Conservation (phyloP, 2,113 vertebrate genomes). For the Rhizomys pruinosus region DNA sequence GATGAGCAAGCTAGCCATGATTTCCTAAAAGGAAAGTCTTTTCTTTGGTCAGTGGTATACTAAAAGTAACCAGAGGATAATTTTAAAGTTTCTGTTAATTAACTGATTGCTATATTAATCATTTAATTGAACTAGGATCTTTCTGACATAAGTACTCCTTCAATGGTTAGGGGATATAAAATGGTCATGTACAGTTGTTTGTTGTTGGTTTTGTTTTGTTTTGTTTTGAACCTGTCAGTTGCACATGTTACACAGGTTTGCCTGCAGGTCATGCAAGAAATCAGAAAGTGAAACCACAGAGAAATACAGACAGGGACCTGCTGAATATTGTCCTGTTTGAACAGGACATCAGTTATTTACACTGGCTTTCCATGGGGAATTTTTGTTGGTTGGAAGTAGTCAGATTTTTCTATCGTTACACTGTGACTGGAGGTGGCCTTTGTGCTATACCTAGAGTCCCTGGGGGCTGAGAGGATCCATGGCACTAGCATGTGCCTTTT, state of each 20-base stretch:
- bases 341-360: no score
- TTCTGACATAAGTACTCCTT: background rate
- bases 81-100: background rate
- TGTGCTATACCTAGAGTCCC: background rate
- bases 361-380: background rate
- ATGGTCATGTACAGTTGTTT: background rate
- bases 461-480: rapidly evolving
- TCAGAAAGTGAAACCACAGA: background rate
- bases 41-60: background rate
- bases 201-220: no score
- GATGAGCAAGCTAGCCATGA: background rate
- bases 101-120: background rate
- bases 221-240: background rate
- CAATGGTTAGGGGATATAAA: background rate
- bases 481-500: background rate
- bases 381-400: background rate
- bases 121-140: background rate
- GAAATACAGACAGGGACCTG: background rate
- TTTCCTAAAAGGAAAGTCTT: background rate
- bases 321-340: background rate
- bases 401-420: background rate
- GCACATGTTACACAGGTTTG: background rate
- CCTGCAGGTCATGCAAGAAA: background rate
- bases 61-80: background rate
- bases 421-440: background rate